Conservation (phyloP, 2,888 invertebrate genomes). For the Fragum sueziense region DNA sequence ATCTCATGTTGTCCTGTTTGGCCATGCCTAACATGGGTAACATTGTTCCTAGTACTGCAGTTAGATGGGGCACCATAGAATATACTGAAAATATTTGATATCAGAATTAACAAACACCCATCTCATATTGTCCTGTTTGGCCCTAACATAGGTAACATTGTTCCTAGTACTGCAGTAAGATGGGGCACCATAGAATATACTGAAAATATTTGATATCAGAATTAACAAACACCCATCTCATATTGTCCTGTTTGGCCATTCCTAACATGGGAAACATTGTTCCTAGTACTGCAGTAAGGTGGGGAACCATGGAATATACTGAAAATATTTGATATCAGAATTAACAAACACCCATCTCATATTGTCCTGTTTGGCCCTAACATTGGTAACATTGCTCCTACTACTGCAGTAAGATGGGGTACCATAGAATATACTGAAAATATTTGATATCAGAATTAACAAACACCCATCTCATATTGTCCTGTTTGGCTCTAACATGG, state of each 20-base stretch:
- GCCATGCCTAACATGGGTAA: slow-evolving; percentile 89
- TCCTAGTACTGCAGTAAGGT: slow-evolving; percentile 87
- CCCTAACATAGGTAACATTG: background rate
- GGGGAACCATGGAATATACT: no score
- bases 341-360: slow-evolving; percentile 77
- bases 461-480: no score
- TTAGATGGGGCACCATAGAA: slow-evolving; percentile 93
- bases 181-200: no score
- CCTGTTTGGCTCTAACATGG: background rate
- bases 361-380: slow-evolving; percentile 90
- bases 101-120: no score
- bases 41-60: slow-evolving; percentile 90
- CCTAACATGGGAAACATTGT: slow-evolving; percentile 92
- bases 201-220: background rate
- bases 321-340: no score
- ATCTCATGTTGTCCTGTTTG: slow-evolving; percentile 87
- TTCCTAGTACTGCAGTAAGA: background rate
- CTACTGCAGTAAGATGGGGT: slow-evolving; percentile 91
- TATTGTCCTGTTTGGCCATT: slow-evolving; percentile 89
- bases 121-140: background rate
- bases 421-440: slow-evolving; percentile 89
- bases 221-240: slow-evolving; percentile 89
- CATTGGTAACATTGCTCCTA: slow-evolving; percentile 91
- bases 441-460: no score
- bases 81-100: no score